Evolutionary conservation across 2,797 vertebrate species (phyloP).

Genomic region (Lacerta viridis): DNA sequence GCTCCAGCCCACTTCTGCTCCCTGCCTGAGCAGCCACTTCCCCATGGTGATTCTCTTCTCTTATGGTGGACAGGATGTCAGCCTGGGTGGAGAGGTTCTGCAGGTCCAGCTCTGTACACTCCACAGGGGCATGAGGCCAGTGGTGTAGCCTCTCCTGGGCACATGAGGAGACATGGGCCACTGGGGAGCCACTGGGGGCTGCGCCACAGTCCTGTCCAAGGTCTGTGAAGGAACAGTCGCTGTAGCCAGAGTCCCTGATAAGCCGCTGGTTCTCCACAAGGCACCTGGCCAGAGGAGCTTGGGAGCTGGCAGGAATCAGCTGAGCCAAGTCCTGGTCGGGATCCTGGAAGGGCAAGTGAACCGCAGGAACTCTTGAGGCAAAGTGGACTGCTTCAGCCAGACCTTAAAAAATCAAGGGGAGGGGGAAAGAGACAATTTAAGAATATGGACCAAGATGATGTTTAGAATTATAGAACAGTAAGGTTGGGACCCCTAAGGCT

Average conservation of each 20-base stretch:
- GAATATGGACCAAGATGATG: no score
- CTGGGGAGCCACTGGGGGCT: constrained; percentile 8
- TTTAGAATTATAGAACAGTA: no score
- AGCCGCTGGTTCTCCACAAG: constrained; percentile 75
- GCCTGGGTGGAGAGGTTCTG: constrained; percentile 77
- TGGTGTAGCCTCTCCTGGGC: constrained; percentile 75
- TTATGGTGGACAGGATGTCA: constrained; percentile 32
- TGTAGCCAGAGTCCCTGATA: constrained; percentile 65
- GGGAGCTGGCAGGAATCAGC: constrained; percentile 17
- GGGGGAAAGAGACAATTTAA: constrained; percentile 8
- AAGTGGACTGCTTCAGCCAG: constrained; percentile 60
- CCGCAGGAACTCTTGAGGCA: constrained; percentile 51
- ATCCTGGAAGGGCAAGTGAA: constrained; percentile 58
- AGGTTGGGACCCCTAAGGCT: no score
- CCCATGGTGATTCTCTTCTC: rapidly evolving
- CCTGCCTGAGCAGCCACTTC: not conserved
- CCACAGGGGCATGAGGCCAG: constrained; percentile 78
- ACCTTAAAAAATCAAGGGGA: constrained; percentile 59
- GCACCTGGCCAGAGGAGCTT: constrained; percentile 65
- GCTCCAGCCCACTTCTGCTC: not conserved
- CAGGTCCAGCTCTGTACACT: constrained; percentile 82
- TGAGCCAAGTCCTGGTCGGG: constrained; percentile 46
- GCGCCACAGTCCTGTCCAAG: constrained; percentile 37
- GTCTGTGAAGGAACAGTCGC: not conserved
- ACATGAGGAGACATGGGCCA: constrained; percentile 68